These are phyloP conservation scores for Meloidogyne chitwoodi DNA, from an alignment of 1,140 invertebrate genomes.

Conservation along the genomic window DNA sequence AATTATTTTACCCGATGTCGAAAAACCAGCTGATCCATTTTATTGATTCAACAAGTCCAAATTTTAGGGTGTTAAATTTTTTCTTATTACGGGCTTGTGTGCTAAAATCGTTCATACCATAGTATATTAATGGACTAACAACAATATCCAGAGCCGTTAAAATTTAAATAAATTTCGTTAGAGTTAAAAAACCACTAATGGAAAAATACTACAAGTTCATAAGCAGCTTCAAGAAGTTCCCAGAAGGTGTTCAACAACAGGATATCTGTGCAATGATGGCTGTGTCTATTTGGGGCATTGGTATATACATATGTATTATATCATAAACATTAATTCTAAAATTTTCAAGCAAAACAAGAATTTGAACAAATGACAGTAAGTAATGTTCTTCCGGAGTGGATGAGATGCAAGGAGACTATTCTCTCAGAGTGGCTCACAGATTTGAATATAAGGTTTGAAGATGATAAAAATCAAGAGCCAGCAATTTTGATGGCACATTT, in stretches of 20 bases:
- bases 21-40: too few species aligned
- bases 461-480: not conserved
- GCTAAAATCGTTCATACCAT: too few species aligned
- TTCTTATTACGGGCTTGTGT: too few species aligned
- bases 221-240: not conserved
- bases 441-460: not conserved
- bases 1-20: too few species aligned
- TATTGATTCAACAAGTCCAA: too few species aligned
- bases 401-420: not conserved
- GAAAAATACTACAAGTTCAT: not conserved
- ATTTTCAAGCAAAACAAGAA: not conserved
- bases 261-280: slow-evolving; percentile 6
- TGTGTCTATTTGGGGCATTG: not conserved
- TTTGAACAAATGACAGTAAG: not conserved
- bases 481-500: not conserved
- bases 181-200: not conserved
- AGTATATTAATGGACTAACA: too few species aligned
- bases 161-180: not conserved
- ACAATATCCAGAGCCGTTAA: not conserved
- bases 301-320: not conserved
- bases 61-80: too few species aligned
- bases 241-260: not conserved
- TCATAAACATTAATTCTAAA: not conserved
- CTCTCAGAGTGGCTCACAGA: not conserved
- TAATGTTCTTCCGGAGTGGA: not conserved